Evolutionary conservation across 2,888 invertebrate species (phyloP).

Genomic region (Coelinius sp.): DNA sequence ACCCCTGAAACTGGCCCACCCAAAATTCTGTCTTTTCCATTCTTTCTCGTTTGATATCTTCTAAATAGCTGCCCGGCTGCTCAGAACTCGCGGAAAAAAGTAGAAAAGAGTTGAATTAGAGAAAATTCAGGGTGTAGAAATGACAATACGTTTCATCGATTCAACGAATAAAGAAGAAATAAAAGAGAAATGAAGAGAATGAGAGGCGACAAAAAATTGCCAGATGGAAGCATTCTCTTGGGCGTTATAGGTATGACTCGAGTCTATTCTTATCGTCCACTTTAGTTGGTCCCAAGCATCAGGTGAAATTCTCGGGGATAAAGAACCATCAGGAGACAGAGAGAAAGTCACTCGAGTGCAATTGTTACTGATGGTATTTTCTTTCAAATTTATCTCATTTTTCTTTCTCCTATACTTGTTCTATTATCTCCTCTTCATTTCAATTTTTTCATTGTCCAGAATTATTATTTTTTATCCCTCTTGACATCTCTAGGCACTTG

Average conservation of each 20-base stretch:
- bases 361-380: slow-evolving; percentile 32
- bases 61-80: too few relatives aligned
- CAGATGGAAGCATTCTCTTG: slow-evolving; percentile 4
- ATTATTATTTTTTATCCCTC: neutral
- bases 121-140: neutral
- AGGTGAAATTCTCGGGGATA: slow-evolving; percentile 2
- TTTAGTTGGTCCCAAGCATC: slow-evolving; percentile 13
- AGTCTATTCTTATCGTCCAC: slow-evolving; percentile 24
- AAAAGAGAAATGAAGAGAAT: neutral
- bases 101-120: too few relatives aligned
- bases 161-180: slow-evolving; percentile 26
- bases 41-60: too few relatives aligned
- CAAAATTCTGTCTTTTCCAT: too few relatives aligned
- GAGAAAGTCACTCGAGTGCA: slow-evolving; percentile 31
- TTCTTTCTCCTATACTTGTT: neutral
- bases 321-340: slow-evolving; percentile 9
- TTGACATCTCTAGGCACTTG: neutral
- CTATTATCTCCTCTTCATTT: slow-evolving; percentile 15
- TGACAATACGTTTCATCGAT: neutral
- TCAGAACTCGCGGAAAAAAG: too few relatives aligned
- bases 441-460: neutral
- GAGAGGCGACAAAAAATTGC: neutral
- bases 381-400: slow-evolving; percentile 2
- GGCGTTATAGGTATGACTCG: slow-evolving; percentile 26
- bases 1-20: too few relatives aligned